These are phyloP conservation scores for Sialis lutaria DNA, from an alignment of 2,888 invertebrate species.

Conservation along the genomic window DNA sequence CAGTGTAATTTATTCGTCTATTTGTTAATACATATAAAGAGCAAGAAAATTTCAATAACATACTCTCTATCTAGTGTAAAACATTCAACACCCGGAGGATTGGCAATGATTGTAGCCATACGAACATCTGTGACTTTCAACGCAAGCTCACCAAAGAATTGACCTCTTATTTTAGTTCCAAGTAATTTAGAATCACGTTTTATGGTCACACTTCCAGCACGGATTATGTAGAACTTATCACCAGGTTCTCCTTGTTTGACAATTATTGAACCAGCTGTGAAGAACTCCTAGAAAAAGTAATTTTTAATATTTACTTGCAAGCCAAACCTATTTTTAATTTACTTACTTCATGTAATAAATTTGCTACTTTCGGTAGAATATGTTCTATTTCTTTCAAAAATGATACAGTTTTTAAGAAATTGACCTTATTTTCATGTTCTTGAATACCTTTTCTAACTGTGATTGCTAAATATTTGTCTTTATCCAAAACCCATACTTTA, in stretches of 20 bases:
- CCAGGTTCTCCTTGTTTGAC: constrained; percentile 74
- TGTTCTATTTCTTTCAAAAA: constrained; percentile 53
- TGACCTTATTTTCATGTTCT: constrained; percentile 67
- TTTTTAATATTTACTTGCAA: not conserved
- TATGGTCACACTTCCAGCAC: constrained; percentile 63
- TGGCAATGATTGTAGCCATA: constrained; percentile 80
- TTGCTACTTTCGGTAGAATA: constrained; percentile 65
- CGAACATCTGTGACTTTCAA: constrained; percentile 65
- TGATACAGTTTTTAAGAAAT: constrained; percentile 68
- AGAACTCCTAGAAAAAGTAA: constrained; percentile 54
- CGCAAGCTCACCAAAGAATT: constrained; percentile 83
- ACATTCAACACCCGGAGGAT: constrained; percentile 70
- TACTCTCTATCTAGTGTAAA: constrained; percentile 71
- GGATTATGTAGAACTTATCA: constrained; percentile 81
- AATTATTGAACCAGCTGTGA: constrained; percentile 58
- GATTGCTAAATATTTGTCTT: constrained; percentile 74
- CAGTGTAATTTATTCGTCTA: too few species aligned
- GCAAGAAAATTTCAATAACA: constrained; percentile 8
- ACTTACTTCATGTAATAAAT: constrained; percentile 64
- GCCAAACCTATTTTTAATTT: not conserved
- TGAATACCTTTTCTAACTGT: constrained; percentile 76
- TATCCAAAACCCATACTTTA: constrained; percentile 76
- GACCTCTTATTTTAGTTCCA: constrained; percentile 31
- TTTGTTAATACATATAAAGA: too few species aligned
- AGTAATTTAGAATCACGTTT: constrained; percentile 14